Conservation (phyloP, 1,140 invertebrate species). For the Pseudomyrmex concolor region DNA sequence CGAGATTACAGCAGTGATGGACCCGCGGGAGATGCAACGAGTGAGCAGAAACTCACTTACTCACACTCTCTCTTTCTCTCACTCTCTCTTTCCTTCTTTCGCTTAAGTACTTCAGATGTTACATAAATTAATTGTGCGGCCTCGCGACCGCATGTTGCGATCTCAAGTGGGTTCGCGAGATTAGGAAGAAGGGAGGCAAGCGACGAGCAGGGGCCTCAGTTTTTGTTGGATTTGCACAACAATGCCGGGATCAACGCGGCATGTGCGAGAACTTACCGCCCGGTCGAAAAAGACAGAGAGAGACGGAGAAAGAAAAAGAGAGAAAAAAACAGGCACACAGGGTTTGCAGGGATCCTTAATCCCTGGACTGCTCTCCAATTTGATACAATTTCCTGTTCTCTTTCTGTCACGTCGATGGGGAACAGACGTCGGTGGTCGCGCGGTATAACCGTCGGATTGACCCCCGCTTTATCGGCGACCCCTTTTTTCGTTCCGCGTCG, state of each 20-base stretch:
- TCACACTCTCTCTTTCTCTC: too few relatives aligned
- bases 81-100: conserved; percentile 2
- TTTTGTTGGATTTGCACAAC: conserved; percentile 82
- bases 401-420: conserved; percentile 66
- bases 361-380: conserved; percentile 77
- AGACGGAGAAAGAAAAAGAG: conserved; percentile 52
- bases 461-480: conserved; percentile 60
- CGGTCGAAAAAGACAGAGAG: conserved; percentile 39
- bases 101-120: conserved; percentile 78
- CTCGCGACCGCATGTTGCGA: conserved; percentile 74
- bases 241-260: conserved; percentile 73
- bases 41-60: not conserved
- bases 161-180: conserved; percentile 81
- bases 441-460: conserved; percentile 63
- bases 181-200: conserved; percentile 74
- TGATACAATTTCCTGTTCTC: conserved; percentile 79
- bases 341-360: conserved; percentile 75
- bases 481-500: conserved; percentile 42
- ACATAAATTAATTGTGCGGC: conserved; percentile 83
- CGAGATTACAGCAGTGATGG: conserved; percentile 63
- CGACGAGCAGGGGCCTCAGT: conserved; percentile 49
- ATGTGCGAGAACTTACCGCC: conserved; percentile 74
- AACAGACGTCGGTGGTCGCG: conserved; percentile 59
- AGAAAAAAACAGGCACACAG: conserved; percentile 50
- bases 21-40: conserved; percentile 26